These are phyloP conservation scores for Paragorgia papillata DNA, from an alignment of 92 coral and sea anemone species.

Conservation along the genomic window DNA sequence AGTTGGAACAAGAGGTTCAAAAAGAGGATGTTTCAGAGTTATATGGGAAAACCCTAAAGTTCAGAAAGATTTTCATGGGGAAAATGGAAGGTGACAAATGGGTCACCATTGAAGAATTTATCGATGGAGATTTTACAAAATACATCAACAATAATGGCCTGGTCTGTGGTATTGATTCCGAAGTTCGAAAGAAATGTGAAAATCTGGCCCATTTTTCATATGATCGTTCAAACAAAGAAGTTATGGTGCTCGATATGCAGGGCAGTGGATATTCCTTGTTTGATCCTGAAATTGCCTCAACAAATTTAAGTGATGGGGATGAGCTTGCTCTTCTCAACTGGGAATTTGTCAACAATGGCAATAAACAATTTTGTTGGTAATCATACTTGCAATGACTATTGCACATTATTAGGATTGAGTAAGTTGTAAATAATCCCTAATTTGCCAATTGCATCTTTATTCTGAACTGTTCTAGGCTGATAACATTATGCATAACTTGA, in stretches of 20 bases:
- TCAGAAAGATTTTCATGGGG: constrained; percentile 42
- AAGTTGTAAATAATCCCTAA: too few species aligned
- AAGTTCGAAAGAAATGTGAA: constrained; percentile 40
- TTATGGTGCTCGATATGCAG: constrained; percentile 57
- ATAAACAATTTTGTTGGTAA: constrained; percentile 45
- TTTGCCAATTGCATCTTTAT: constrained; percentile 43
- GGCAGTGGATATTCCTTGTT: constrained; percentile 43
- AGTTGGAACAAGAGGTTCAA: constrained; percentile 2
- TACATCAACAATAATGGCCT: constrained; percentile 41
- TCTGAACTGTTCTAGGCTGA: not conserved
- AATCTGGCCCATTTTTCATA: constrained; percentile 52
- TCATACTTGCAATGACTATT: constrained; percentile 52
- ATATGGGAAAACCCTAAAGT: constrained; percentile 23
- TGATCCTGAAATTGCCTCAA: constrained; percentile 55
- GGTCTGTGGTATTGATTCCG: constrained; percentile 27
- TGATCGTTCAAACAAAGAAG: constrained; percentile 45
- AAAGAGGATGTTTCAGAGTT: not conserved
- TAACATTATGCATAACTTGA: too few species aligned
- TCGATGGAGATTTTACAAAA: constrained; percentile 42
- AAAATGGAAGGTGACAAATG: constrained; percentile 17
- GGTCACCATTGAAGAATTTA: constrained; percentile 48
- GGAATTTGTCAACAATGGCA: constrained; percentile 50
- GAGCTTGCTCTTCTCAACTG: constrained; percentile 46
- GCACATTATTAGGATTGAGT: too few species aligned
- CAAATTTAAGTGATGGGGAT: constrained; percentile 8